Conservation (phyloP, 2,797 vertebrate genomes). For the Falco rusticolus region DNA sequence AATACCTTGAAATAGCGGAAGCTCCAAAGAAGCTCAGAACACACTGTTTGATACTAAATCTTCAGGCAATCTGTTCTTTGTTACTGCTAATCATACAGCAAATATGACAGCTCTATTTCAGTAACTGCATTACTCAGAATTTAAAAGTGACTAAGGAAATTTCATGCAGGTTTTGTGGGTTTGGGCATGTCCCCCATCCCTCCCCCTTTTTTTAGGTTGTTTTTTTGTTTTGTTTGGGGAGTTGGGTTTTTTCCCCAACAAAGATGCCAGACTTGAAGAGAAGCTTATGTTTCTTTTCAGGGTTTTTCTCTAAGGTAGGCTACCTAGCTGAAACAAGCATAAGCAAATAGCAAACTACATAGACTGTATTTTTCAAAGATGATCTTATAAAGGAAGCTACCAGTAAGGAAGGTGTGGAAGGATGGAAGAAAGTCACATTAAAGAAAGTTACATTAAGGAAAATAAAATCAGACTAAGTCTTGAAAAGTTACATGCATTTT, state of each 20-base stretch:
- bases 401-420: background rate
- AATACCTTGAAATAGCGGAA: background rate
- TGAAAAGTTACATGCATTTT: background rate
- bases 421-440: background rate
- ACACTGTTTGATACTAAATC: background rate
- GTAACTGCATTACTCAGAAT: background rate
- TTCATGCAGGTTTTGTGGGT: background rate
- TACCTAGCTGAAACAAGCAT: background rate
- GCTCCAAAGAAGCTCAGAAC: background rate
- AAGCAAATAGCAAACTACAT: background rate
- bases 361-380: background rate
- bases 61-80: background rate
- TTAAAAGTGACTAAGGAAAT: background rate
- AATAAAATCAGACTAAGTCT: background rate
- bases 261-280: background rate
- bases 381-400: background rate
- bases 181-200: too few relatives aligned
- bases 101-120: background rate
- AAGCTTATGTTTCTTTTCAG: background rate
- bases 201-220: too few relatives aligned
- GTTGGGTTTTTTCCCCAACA: too few relatives aligned
- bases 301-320: background rate
- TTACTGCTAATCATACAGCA: background rate
- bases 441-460: background rate
- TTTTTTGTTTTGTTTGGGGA: background rate